Evolutionary conservation across 2,113 vertebrate genomes (phyloP).

Genomic region (Siniperca knerii): DNA sequence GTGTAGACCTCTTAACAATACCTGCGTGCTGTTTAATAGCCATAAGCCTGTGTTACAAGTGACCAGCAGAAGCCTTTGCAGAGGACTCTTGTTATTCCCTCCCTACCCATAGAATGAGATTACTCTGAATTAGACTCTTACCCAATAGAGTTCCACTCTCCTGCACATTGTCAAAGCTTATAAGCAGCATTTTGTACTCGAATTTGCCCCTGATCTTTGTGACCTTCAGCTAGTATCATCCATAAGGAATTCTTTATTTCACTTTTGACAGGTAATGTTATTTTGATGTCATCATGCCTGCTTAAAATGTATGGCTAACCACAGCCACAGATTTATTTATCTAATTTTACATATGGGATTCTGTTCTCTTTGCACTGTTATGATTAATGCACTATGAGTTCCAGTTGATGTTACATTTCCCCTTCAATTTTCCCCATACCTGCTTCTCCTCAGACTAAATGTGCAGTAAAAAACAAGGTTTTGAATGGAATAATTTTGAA

Average conservation of each 20-base stretch:
- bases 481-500: slow-evolving; percentile 31
- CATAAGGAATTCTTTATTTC: slow-evolving; percentile 7
- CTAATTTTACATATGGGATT: slow-evolving; percentile 25
- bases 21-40: slow-evolving; percentile 29
- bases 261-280: slow-evolving; percentile 24
- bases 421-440: slow-evolving; percentile 11
- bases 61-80: slow-evolving; percentile 53
- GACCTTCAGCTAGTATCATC: slow-evolving; percentile 18
- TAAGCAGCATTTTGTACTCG: slow-evolving; percentile 48
- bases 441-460: slow-evolving; percentile 42
- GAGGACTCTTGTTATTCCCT: slow-evolving; percentile 25
- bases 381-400: slow-evolving; percentile 36
- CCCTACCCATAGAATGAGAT: slow-evolving; percentile 31
- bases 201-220: slow-evolving; percentile 29
- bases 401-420: slow-evolving; percentile 29
- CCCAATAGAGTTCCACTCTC: slow-evolving; percentile 41
- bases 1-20: slow-evolving; percentile 53
- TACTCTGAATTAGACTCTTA: slow-evolving; percentile 26
- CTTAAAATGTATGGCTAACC: slow-evolving; percentile 23
- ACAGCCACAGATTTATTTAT: slow-evolving; percentile 22
- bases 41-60: slow-evolving; percentile 39
- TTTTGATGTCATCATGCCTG: slow-evolving; percentile 46
- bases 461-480: slow-evolving; percentile 15
- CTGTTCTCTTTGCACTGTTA: slow-evolving; percentile 31
- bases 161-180: slow-evolving; percentile 51